A percentile compares a stretch with the other conserved stretches of the same genome.
phyloP scores from a whole-genome alignment of 2,797 vertebrate species.

The Smutsia gigantea region DNA sequence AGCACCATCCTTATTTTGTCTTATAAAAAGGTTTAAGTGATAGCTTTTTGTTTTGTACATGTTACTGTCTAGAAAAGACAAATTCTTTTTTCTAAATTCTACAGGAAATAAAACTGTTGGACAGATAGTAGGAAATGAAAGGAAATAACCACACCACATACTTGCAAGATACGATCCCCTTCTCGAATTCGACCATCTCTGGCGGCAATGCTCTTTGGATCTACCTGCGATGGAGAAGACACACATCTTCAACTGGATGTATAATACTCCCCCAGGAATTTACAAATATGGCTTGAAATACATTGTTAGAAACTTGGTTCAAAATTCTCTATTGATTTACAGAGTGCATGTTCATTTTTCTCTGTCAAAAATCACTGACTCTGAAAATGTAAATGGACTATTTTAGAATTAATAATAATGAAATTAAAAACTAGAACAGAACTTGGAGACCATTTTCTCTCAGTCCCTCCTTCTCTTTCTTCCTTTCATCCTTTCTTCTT shows the following conservation, averaged over 20 bases:
- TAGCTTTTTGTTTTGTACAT: background rate
- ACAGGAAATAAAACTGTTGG: slow-evolving; percentile 38
- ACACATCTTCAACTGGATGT: background rate
- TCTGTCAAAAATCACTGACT: background rate
- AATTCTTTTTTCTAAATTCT: slow-evolving; percentile 46
- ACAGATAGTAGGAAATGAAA: background rate
- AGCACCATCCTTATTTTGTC: background rate
- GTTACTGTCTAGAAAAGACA: slow-evolving; percentile 5
- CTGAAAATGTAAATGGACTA: background rate
- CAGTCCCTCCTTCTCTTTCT: background rate
- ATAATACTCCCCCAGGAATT: background rate
- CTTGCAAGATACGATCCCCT: slow-evolving; percentile 97
- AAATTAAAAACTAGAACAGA: background rate
- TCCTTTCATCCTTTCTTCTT: background rate
- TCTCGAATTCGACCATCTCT: slow-evolving; percentile 95
- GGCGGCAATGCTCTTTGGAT: slow-evolving; percentile 96
- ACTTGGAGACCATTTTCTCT: background rate
- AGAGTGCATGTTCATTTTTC: background rate
- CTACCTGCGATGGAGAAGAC: slow-evolving; percentile 87
- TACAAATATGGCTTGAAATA: background rate
- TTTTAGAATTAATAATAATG: slow-evolving; percentile 23
- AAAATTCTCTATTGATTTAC: background rate
- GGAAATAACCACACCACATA: slow-evolving; percentile 82
- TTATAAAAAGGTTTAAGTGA: background rate
- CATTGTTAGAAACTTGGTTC: background rate